Percentiles rank a stretch among this genome's conserved stretches.
phyloP scores from a whole-genome alignment of 1,140 invertebrate genomes.

The Hyles euphorbiae region DNA sequence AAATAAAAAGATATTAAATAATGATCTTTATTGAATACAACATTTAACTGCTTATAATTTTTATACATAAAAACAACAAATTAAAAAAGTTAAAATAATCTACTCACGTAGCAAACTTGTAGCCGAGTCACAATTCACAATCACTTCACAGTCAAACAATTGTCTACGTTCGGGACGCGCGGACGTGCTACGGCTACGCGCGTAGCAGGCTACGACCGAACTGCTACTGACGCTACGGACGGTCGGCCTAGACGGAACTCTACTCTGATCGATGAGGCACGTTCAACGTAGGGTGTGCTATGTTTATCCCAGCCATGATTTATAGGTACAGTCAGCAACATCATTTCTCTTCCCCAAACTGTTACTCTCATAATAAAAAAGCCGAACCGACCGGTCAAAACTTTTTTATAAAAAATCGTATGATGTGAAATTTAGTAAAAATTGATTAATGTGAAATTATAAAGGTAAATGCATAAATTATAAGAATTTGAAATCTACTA shows the following conservation, averaged over 20 bases:
- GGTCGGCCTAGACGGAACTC: constrained; percentile 35
- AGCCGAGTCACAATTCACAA: background rate
- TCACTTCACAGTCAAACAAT: constrained; percentile 7
- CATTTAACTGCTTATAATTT: background rate
- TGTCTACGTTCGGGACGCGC: constrained; percentile 43
- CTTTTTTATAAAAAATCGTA: too few species aligned
- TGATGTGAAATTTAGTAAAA: too few species aligned
- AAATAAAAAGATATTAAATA: too few species aligned
- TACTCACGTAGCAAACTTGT: constrained; percentile 1
- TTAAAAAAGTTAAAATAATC: background rate
- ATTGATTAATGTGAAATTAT: too few species aligned
- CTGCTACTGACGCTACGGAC: too few species aligned
- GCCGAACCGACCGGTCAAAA: too few species aligned
- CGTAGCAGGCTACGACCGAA: constrained; percentile 38
- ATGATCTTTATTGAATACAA: too few species aligned
- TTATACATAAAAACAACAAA: background rate
- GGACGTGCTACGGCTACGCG: constrained; percentile 30
- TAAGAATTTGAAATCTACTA: too few species aligned
- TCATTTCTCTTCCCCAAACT: background rate
- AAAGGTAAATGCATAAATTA: too few species aligned
- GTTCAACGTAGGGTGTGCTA: constrained; percentile 21
- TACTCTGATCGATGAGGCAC: constrained; percentile 55
- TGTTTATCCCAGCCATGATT: constrained; percentile 31
- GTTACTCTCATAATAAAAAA: too few species aligned
- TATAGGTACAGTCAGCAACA: constrained; percentile 5